phyloP scores from a whole-genome alignment of 2,888 invertebrate genomes.

The Pelosia muscerda region DNA sequence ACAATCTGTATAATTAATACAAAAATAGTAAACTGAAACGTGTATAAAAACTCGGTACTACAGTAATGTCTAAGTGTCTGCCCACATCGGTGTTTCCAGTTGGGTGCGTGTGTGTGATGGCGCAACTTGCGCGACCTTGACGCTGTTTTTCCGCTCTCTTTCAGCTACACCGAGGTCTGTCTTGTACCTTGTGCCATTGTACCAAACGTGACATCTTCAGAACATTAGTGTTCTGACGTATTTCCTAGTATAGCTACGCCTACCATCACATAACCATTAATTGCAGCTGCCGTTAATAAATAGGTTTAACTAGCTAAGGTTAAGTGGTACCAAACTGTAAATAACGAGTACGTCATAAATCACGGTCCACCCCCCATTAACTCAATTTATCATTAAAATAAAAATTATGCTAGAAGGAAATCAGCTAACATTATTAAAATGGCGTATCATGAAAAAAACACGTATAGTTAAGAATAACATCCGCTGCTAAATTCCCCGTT shows the following conservation, averaged over 20 bases:
- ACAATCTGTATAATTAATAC: constrained; percentile 33
- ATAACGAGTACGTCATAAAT: constrained; percentile 35
- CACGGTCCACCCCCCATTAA: constrained; percentile 40
- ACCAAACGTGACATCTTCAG: constrained; percentile 55
- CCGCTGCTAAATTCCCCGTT: neutral
- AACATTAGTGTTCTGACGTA: constrained; percentile 14
- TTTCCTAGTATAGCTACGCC: constrained; percentile 12
- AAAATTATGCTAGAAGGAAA: constrained; percentile 23
- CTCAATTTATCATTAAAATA: constrained; percentile 40
- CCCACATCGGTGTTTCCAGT: constrained; percentile 70
- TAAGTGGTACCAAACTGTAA: constrained; percentile 37
- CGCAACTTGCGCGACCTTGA: constrained; percentile 80
- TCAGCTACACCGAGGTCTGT: constrained; percentile 77
- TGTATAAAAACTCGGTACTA: constrained; percentile 39
- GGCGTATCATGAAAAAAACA: constrained; percentile 3
- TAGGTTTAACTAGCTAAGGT: constrained; percentile 18
- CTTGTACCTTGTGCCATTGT: constrained; percentile 60
- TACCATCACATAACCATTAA: constrained; percentile 31
- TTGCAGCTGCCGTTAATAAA: constrained; percentile 22
- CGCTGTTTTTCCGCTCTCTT: constrained; percentile 86
- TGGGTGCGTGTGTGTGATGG: constrained; percentile 70
- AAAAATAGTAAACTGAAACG: constrained; percentile 36
- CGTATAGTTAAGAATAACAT: constrained; percentile 8
- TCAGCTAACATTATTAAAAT: constrained; percentile 5
- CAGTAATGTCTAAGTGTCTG: constrained; percentile 53